Evolutionary conservation across 2,888 invertebrate species (phyloP), one percentile per base, ranked within the genome.

Genomic region (Watsonalla binaria): DNA sequence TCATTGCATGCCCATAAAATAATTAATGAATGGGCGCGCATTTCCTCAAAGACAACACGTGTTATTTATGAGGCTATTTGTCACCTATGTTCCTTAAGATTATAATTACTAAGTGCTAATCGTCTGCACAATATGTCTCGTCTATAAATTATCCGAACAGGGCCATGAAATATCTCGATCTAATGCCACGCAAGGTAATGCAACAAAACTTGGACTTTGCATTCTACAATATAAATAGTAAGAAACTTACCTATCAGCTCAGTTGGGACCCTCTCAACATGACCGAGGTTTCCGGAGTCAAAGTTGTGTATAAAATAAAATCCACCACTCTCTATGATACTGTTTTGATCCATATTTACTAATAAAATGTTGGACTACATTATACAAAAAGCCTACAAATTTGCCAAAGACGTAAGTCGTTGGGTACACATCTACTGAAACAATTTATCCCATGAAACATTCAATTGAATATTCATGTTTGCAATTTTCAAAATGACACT

Each of bases 241-340:
- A 53, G 42, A 57, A 47, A 39, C n/a, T 47, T 11, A 42, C 93
- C 91, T 66, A 92, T 92, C 65, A 92, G 89, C 76, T 91, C 91
- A 76, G 89, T 90, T 48, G 92, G 90, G 55, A 95, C 94, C 72
- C 93, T 92, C 80, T 97, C 96, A 52, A 97, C 97, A 86, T 92
- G 93, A 53, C 95, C 94, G 68, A 97, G 92, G 90, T 98, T 98
- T 56, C 96, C 97, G 47, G 97, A 97, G 85, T 97, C 97, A 91
- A 97, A 97, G 82, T 96, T 95, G 69, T 96, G 95, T 68, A 94
- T 94, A 88, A 98, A 97, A 69, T 93, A 92, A 86, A 97, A 95
- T 69, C 94, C 95, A 70, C 93, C 95, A 79, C 94, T 93, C 74
- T 92, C 92, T 67, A 94, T 87, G 72, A 85, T 78, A 78, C 79